Evolutionary conservation across 2,888 invertebrate genomes (phyloP).

Genomic region (Drosophila rubida): DNA sequence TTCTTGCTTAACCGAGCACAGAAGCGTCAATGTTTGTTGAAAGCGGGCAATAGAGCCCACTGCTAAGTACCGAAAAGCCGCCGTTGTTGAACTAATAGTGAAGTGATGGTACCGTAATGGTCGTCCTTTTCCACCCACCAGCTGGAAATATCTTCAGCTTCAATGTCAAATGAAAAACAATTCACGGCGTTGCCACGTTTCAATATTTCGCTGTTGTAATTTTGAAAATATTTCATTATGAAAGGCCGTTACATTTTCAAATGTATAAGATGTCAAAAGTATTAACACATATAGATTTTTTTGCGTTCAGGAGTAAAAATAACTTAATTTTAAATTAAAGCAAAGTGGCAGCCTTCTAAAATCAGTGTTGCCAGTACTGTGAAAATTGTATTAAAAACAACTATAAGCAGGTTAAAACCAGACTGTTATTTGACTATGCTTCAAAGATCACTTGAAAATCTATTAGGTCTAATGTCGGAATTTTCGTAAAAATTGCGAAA

Average conservation of each 20-base stretch:
- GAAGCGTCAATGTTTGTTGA: slow-evolving; percentile 30
- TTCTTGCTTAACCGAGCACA: slow-evolving; percentile 16
- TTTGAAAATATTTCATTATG: neutral
- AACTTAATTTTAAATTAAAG: neutral
- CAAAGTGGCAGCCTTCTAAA: slow-evolving; percentile 39
- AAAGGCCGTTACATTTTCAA: neutral
- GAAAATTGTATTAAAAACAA: neutral
- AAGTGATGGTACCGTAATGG: slow-evolving; percentile 52
- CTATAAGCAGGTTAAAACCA: neutral
- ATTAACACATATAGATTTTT: neutral
- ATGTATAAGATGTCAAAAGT: slow-evolving; percentile 5
- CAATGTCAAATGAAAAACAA: slow-evolving; percentile 86
- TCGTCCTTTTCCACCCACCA: slow-evolving; percentile 69
- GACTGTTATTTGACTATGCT: neutral
- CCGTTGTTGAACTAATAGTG: slow-evolving; percentile 53
- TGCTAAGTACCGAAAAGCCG: slow-evolving; percentile 54
- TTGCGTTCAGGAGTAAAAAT: no score
- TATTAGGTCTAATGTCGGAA: neutral
- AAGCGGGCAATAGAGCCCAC: slow-evolving; percentile 59
- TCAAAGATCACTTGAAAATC: neutral
- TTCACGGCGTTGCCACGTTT: slow-evolving; percentile 65
- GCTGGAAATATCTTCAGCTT: slow-evolving; percentile 67
- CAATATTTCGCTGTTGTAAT: slow-evolving; percentile 14
- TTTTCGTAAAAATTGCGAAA: no score
- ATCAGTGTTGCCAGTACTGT: slow-evolving; percentile 12